Base-by-base conservation (phyloP, 2,888 invertebrate species). In the Chaetogeoica ovagalla region DNA sequence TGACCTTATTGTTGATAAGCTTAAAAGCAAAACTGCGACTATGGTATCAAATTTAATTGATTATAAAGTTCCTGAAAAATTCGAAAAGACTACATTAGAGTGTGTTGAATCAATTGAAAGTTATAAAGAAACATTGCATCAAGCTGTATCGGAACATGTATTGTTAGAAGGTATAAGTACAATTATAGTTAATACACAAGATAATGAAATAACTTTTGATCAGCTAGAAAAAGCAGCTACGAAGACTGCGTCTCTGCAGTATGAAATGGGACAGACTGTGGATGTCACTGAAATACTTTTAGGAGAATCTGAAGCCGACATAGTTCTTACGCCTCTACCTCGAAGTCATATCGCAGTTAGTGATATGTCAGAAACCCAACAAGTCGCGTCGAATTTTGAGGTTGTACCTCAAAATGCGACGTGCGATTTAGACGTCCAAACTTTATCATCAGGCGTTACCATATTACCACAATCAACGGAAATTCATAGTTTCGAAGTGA, bases 51-150 rank as follows among this genome's bases (percentile, higher is more conserved):
- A 71, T 57, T 30, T 70, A 57, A 55, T 39, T 23, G 70, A 55
- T 8, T 70, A 52, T 23, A 79, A 43, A 65, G 79, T 21, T 37
- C 79, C 70, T 63, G 87, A 89, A 7, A 86, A 85, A 81, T 82
- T 89, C 63, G 88, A 88, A 62, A 89, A 86, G 85, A 85, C 85
- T 82, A 88, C 85, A 1, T 85, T 88, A 60, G 88, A 89, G 84
- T 85, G 88, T 83, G 82, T 89, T 5, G 86, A 86, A 65, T 86
- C 87, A 84, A 87, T 79, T 3, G 43, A 63, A 55, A 4, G 19
- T 23, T 8, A 3, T 11, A 52, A 43, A 55, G 55, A 55, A 55
- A n/a, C 23, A 15, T 1, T 63, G 7, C n/a, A 79, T 8, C n/a
- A 70, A 19, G 79, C 71, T 13, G 19, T 19, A n/a, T n/a, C 63